Conservation (phyloP, 2,888 invertebrate genomes). For the Orthosia gothica region DNA sequence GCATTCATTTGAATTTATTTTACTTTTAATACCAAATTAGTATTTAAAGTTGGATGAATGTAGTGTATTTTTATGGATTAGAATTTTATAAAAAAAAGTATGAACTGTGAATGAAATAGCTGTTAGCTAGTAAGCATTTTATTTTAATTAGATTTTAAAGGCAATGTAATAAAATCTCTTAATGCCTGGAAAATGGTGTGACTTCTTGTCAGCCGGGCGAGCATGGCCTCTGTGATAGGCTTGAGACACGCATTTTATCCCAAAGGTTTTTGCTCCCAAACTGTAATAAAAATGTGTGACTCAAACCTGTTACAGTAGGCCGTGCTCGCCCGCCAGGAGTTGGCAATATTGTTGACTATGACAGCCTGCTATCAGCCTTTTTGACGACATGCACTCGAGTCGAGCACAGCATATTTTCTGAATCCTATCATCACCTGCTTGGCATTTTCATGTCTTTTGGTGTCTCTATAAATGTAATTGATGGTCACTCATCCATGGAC, state of each 20-base stretch:
- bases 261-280: no score
- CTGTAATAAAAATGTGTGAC: no score
- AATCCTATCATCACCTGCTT: no score
- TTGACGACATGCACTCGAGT: not conserved
- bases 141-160: not conserved
- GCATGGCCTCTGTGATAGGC: no score
- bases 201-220: no score
- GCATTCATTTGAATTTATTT: not conserved
- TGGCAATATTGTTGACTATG: not conserved
- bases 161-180: not conserved
- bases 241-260: no score
- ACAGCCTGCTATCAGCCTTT: not conserved
- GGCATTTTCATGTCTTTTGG: no score
- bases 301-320: no score
- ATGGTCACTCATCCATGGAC: no score
- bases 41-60: slow-evolving; percentile 1
- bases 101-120: not conserved
- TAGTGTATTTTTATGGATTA: not conserved
- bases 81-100: not conserved
- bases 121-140: not conserved
- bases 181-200: not conserved
- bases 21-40: not conserved
- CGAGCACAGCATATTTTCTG: no score
- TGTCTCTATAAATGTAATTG: no score
- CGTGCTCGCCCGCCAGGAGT: not conserved